Evolutionary conservation across 2,113 vertebrate genomes (phyloP).

Genomic region (Microcebus murinus): DNA sequence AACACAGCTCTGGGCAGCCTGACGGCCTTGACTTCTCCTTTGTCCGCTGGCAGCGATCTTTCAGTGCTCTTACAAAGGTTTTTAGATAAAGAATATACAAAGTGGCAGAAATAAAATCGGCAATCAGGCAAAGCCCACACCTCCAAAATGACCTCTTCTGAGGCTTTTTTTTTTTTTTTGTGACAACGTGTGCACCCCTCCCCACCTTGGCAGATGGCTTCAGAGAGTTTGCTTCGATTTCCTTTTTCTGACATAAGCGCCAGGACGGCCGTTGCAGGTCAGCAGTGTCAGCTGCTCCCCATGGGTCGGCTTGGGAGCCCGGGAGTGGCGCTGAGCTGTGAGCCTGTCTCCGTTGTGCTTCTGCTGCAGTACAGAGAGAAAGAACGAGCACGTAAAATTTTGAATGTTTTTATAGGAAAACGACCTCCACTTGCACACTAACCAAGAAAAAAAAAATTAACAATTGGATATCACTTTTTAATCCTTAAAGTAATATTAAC

Average conservation of each 20-base stretch:
- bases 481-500: not conserved
- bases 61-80: not conserved
- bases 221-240: not conserved
- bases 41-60: not conserved
- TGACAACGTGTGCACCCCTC: accelerated
- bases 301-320: accelerated
- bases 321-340: accelerated
- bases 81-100: not conserved
- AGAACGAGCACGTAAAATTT: accelerated
- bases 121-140: not conserved
- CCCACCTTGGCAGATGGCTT: not conserved
- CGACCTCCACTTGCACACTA: not conserved
- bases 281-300: not conserved
- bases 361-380: not conserved
- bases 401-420: not conserved
- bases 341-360: not conserved
- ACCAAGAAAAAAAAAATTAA: no score
- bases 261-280: not conserved
- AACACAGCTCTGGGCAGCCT: not conserved
- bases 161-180: not conserved
- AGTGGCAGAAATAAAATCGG: not conserved
- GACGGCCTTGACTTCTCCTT: not conserved
- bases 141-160: accelerated
- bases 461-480: not conserved
- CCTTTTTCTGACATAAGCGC: not conserved